Evolutionary conservation across 2,113 vertebrate genomes (phyloP).

Genomic region (Edolisoma coerulescens): DNA sequence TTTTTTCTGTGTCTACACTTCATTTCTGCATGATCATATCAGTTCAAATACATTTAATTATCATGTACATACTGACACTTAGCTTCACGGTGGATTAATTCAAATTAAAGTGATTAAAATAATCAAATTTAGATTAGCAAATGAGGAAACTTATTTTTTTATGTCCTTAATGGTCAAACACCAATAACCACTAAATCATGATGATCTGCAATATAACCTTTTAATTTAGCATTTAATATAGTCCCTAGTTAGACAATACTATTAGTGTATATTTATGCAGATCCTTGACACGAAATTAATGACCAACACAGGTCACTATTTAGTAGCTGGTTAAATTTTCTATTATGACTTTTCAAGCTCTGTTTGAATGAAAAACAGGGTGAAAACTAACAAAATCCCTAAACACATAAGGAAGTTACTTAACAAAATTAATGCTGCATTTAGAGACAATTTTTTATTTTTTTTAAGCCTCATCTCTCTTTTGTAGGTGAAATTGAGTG

Average conservation of each 20-base stretch:
- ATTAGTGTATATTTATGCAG: neutral
- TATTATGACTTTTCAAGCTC: neutral
- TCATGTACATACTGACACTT: neutral
- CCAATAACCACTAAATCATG: neutral
- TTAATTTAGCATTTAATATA: neutral
- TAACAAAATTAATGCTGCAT: neutral
- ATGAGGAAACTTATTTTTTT: constrained; percentile 14
- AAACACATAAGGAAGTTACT: neutral
- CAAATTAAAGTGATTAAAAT: constrained; percentile 36
- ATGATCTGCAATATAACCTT: neutral
- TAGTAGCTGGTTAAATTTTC: neutral
- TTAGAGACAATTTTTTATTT: neutral
- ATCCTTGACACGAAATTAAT: neutral
- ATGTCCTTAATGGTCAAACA: constrained; percentile 1
- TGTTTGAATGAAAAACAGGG: neutral
- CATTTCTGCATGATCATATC: neutral
- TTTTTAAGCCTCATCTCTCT: neutral
- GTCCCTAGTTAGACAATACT: neutral
- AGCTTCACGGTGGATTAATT: constrained; percentile 35
- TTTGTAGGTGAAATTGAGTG: neutral
- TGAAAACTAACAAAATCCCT: neutral
- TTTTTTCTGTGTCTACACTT: neutral
- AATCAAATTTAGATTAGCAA: constrained; percentile 45
- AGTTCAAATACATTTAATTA: neutral
- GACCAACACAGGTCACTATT: neutral